Conservation (phyloP, 2,797 vertebrate genomes). For the Rhincodon typus region DNA sequence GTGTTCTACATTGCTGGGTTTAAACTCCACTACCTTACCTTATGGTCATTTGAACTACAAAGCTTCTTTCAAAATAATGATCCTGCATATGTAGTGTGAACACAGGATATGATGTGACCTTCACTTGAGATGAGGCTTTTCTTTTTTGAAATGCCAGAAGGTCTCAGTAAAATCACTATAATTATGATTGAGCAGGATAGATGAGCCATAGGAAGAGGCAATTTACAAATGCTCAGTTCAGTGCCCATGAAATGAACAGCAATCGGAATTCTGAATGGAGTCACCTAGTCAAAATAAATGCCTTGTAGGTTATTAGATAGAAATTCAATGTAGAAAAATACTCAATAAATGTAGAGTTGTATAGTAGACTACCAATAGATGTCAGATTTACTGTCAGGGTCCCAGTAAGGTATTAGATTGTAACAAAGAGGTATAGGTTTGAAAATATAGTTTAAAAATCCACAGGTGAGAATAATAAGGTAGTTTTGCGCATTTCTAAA, state of each 20-base stretch:
- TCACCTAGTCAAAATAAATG: not conserved
- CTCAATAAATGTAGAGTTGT: not conserved
- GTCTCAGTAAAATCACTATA: not conserved
- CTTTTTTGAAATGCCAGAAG: not conserved
- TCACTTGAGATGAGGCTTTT: not conserved
- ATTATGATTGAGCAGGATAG: not conserved
- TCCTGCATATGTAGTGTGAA: not conserved
- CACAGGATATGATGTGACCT: not conserved
- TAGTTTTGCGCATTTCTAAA: not conserved
- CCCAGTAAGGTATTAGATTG: not conserved
- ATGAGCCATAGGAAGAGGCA: not conserved
- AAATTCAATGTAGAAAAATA: not conserved
- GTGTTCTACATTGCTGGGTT: not conserved
- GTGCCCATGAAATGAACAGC: not conserved
- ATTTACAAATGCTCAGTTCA: not conserved
- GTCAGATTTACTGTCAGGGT: not conserved
- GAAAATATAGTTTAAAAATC: not conserved
- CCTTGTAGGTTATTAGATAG: not conserved
- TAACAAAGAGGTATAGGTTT: not conserved
- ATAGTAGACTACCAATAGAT: not conserved
- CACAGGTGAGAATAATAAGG: not conserved
- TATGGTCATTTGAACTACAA: not conserved
- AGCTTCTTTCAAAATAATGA: slow-evolving; percentile 6
- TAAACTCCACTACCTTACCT: not conserved
- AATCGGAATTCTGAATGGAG: not conserved